Percentiles rank a stretch among this genome's conserved stretches.
These are phyloP conservation scores for Xestia rhomboidea DNA, from an alignment of 2,888 invertebrate genomes.

Conservation along the genomic window DNA sequence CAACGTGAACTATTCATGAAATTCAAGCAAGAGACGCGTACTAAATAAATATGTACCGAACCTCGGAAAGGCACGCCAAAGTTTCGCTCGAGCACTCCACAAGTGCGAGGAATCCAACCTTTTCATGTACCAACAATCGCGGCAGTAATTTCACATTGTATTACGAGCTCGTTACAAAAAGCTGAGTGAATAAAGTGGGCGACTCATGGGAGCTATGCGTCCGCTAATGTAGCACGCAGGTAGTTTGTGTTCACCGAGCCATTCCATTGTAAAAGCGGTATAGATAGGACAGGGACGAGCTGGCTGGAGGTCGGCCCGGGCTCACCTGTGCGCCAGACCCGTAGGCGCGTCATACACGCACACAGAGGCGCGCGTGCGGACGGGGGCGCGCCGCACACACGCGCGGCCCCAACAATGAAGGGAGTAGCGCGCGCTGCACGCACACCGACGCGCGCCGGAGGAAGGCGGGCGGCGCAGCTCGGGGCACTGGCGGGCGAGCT, in stretches of 20 bases:
- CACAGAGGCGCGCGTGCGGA: slow-evolving; percentile 67
- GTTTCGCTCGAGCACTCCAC: slow-evolving; percentile 68
- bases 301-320: slow-evolving; percentile 86
- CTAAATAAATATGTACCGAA: slow-evolving; percentile 76
- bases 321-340: slow-evolving; percentile 87
- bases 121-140: slow-evolving; percentile 59
- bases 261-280: slow-evolving; percentile 86
- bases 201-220: slow-evolving; percentile 72
- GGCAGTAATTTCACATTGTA: slow-evolving; percentile 55
- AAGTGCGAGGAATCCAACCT: slow-evolving; percentile 71
- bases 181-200: slow-evolving; percentile 68
- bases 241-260: slow-evolving; percentile 84
- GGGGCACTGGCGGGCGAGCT: slow-evolving; percentile 88
- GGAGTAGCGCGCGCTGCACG: slow-evolving; percentile 67
- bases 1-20: slow-evolving; percentile 75
- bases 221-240: slow-evolving; percentile 82
- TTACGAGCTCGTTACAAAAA: slow-evolving; percentile 58
- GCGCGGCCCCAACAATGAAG: slow-evolving; percentile 65
- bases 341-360: slow-evolving; percentile 84
- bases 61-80: slow-evolving; percentile 71
- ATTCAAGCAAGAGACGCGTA: slow-evolving; percentile 65
- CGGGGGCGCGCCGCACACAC: slow-evolving; percentile 60
- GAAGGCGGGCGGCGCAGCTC: slow-evolving; percentile 72
- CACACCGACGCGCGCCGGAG: slow-evolving; percentile 69
- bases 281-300: slow-evolving; percentile 82